Conservation (phyloP, 2,888 invertebrate species). For the Ornithoptera alexandrae region DNA sequence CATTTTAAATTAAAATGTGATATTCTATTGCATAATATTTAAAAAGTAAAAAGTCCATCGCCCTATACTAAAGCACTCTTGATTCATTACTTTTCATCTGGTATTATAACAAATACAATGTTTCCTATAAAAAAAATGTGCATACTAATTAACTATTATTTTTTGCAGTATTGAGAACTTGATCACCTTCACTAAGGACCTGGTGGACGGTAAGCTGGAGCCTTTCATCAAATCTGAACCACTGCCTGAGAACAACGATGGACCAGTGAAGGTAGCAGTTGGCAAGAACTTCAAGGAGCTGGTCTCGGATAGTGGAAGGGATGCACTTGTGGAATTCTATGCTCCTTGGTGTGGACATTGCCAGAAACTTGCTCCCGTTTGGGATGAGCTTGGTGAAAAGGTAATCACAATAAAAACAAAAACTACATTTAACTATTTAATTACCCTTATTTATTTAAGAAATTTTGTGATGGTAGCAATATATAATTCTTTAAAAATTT, state of each 20-base stretch:
- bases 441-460: too few relatives aligned
- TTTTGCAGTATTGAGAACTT: constrained; percentile 87
- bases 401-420: constrained; percentile 49
- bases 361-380: constrained; percentile 96
- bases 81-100: not conserved
- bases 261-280: constrained; percentile 93
- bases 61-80: too few relatives aligned
- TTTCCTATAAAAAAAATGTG: constrained; percentile 35
- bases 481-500: too few relatives aligned
- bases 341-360: constrained; percentile 99
- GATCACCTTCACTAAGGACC: constrained; percentile 89
- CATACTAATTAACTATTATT: constrained; percentile 18
- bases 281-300: constrained; percentile 98
- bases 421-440: too few relatives aligned
- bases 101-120: not conserved
- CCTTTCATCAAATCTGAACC: constrained; percentile 97
- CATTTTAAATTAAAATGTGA: too few relatives aligned
- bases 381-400: constrained; percentile 95
- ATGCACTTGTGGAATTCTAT: constrained; percentile 98
- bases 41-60: too few relatives aligned
- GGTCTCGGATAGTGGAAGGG: constrained; percentile 93
- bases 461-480: too few relatives aligned
- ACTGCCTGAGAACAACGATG: constrained; percentile 91
- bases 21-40: too few relatives aligned
- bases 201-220: constrained; percentile 90